These are phyloP conservation scores for Chaetura pelagica DNA, from an alignment of 2,113 vertebrate species.

Conservation along the genomic window DNA sequence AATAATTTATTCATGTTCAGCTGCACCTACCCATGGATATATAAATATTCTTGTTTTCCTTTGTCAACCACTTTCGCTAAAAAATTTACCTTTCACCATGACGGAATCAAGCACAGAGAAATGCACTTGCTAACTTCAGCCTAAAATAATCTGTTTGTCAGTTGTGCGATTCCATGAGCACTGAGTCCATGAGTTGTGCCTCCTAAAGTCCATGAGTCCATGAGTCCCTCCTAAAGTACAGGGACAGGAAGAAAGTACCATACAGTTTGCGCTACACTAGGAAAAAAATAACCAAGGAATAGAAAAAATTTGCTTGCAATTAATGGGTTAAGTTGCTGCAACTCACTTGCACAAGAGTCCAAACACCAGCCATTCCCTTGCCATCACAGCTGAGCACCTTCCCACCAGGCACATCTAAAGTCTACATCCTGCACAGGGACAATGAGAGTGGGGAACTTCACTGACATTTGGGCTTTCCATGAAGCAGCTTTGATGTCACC, in stretches of 20 bases:
- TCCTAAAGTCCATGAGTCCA: no score
- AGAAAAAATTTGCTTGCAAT: background rate
- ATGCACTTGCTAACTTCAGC: background rate
- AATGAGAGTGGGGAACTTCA: background rate
- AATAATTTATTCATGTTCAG: background rate
- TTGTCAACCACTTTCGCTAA: background rate
- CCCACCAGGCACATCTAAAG: background rate
- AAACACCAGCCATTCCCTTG: background rate
- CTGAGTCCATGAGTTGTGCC: background rate
- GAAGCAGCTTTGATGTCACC: background rate
- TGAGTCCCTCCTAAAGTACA: background rate
- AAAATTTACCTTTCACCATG: background rate
- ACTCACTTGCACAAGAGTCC: background rate
- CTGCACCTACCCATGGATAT: background rate
- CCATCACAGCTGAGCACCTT: background rate
- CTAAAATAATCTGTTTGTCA: background rate
- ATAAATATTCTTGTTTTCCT: background rate
- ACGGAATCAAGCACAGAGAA: background rate
- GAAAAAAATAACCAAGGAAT: background rate
- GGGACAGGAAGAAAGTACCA: background rate
- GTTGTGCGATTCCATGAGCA: background rate
- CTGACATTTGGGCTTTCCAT: background rate
- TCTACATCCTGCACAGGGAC: background rate
- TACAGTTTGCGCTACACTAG: background rate
- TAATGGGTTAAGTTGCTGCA: background rate